Conservation (phyloP, 2,888 invertebrate genomes). For the Hartigia nigra region DNA sequence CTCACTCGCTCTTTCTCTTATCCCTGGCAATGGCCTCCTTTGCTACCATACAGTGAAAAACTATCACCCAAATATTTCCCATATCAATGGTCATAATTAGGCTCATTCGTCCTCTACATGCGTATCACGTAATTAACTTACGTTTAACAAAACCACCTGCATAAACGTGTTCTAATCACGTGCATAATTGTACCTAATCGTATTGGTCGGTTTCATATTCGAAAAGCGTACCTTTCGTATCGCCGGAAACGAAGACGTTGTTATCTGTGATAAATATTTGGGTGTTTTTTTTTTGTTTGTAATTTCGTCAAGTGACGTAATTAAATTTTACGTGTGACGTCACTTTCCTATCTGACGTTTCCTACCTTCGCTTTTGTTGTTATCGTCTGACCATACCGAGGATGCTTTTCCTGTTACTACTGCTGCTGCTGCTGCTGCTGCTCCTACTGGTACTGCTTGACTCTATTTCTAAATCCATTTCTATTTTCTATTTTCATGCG, state of each 20-base stretch:
- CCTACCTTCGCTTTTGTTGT: neutral
- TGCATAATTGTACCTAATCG: neutral
- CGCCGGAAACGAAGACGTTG: no score
- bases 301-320: neutral
- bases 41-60: neutral
- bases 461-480: constrained; percentile 57
- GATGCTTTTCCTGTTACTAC: neutral
- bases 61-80: neutral
- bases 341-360: neutral
- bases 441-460: neutral
- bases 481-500: constrained; percentile 58
- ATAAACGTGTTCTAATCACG: neutral
- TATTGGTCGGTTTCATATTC: neutral
- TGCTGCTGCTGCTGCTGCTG: neutral
- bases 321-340: neutral
- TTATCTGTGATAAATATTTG: neutral
- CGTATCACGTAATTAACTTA: neutral
- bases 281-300: no score
- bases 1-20: neutral
- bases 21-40: neutral
- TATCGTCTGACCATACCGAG: neutral
- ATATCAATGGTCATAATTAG: neutral
- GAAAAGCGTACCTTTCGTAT: neutral
- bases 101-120: no score
- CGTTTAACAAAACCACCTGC: neutral